Evolutionary conservation across 2,113 vertebrate genomes (phyloP).

Genomic region (Trichechus manatus): DNA sequence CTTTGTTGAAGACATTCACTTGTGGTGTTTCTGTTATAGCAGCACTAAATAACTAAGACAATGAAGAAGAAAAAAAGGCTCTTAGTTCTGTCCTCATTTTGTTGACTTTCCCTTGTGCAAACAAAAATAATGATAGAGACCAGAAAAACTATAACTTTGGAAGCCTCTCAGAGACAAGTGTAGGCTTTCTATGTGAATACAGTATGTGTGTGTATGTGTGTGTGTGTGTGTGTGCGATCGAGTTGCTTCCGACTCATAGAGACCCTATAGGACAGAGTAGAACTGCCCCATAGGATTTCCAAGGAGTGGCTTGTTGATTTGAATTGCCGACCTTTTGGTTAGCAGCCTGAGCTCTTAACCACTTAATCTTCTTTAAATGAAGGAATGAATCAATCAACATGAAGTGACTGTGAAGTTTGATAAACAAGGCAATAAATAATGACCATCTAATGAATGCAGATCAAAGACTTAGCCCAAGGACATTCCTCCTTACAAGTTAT

Average conservation of each 20-base stretch:
- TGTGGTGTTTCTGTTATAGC: no score
- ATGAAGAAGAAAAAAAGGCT: not conserved
- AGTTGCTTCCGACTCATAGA: no score
- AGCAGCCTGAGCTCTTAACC: no score
- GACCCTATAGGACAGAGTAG: no score
- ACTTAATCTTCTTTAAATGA: conserved; percentile 53
- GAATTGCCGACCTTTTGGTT: no score
- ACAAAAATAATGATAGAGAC: not conserved
- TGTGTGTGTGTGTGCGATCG: no score
- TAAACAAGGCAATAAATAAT: conserved; percentile 57
- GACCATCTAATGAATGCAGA: conserved; percentile 15
- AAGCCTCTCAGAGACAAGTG: conserved; percentile 11
- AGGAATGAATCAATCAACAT: not conserved
- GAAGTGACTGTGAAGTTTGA: conserved; percentile 27
- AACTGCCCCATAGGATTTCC: no score
- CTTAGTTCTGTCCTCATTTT: conserved; percentile 3
- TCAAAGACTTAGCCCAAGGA: conserved; percentile 44
- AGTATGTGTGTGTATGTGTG: not conserved
- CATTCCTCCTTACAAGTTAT: not conserved
- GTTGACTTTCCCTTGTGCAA: not conserved
- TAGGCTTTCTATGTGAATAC: not conserved
- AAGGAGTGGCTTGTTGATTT: no score
- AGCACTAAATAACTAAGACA: not conserved
- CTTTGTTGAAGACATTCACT: no score
- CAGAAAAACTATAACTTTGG: not conserved